phyloP scores from a whole-genome alignment of 2,113 vertebrate species.

The Anas platyrhynchos region DNA sequence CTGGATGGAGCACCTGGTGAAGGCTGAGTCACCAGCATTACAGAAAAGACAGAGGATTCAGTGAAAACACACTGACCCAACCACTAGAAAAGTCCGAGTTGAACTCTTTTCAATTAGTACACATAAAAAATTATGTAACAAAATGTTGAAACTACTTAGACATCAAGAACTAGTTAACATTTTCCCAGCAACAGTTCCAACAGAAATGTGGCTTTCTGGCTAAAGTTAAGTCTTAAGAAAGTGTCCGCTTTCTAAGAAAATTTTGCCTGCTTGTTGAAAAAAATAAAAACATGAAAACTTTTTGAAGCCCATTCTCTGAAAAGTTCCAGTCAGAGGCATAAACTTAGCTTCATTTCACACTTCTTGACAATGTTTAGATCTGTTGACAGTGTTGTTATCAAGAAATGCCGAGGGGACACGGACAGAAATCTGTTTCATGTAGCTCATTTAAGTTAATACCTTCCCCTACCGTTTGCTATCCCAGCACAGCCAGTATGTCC shows the following conservation, averaged over 20 bases:
- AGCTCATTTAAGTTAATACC: constrained; percentile 67
- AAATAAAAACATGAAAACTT: constrained; percentile 44
- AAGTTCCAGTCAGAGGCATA: constrained; percentile 63
- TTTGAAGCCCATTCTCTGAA: constrained; percentile 57
- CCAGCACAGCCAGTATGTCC: constrained; percentile 50
- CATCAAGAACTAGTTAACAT: background rate
- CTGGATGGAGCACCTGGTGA: background rate
- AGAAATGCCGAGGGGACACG: constrained; percentile 62
- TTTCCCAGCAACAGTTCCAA: constrained; percentile 9
- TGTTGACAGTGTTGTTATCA: constrained; percentile 70
- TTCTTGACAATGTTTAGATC: constrained; percentile 70
- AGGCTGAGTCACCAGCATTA: background rate
- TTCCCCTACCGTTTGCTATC: constrained; percentile 44
- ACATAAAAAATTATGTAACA: background rate
- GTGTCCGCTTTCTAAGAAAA: background rate
- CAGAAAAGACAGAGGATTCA: background rate
- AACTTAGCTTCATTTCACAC: constrained; percentile 70
- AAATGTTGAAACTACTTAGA: background rate
- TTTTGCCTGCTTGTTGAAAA: background rate
- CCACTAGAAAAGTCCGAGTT: background rate
- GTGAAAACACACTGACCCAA: background rate
- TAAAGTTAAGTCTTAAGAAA: background rate
- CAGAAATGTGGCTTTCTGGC: background rate
- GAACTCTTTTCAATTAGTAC: background rate
- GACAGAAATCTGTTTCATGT: constrained; percentile 71